Evolutionary conservation across 2,113 vertebrate genomes (phyloP).

Genomic region (Sporophila hypoxantha): DNA sequence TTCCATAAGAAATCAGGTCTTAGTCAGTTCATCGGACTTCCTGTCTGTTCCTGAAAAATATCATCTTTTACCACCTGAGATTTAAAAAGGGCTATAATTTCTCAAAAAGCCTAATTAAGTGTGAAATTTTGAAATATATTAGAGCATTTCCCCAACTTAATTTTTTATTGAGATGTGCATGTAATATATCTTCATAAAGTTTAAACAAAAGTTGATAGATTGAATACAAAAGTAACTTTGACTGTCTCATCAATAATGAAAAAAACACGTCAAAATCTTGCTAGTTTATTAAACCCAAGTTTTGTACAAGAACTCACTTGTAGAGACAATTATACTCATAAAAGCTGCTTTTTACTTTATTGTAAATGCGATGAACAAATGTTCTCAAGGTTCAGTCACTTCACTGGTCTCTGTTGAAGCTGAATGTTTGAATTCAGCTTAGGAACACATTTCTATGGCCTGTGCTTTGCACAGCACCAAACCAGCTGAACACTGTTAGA

Average conservation of each 20-base stretch:
- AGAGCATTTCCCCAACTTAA: not conserved
- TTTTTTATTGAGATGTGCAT: not conserved
- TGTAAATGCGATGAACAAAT: not conserved
- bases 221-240: constrained; percentile 21
- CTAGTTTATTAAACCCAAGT: not conserved
- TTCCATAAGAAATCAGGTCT: not conserved
- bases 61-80: not conserved
- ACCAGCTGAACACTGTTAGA: not conserved
- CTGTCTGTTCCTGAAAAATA: not conserved
- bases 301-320: not conserved
- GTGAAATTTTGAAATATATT: constrained; percentile 9
- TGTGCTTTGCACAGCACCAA: not conserved
- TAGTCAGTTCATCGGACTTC: not conserved
- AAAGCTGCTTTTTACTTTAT: not conserved
- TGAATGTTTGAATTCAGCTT: not conserved
- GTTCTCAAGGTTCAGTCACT: not conserved
- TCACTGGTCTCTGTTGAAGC: not conserved
- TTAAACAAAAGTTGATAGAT: constrained; percentile 28
- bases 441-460: not conserved
- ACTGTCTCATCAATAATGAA: constrained; percentile 24
- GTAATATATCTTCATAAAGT: constrained; percentile 29
- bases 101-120: not conserved
- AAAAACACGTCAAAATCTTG: not conserved
- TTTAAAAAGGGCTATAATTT: not conserved
- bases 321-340: not conserved